A percentile compares a stretch with the other conserved stretches of the same genome.
phyloP scores from a whole-genome alignment of 2,888 invertebrate species.

The Nineta flava region DNA sequence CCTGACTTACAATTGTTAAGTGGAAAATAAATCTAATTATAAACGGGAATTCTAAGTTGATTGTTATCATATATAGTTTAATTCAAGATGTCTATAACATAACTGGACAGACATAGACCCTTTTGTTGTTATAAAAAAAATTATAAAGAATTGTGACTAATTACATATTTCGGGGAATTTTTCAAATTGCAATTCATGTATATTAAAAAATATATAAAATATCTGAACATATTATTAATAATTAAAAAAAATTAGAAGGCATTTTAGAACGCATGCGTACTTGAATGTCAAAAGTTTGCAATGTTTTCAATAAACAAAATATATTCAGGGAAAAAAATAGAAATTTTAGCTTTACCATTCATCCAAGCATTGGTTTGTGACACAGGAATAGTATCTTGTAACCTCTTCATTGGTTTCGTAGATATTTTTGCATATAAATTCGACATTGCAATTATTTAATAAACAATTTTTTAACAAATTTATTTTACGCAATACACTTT shows the following conservation, averaged over 20 bases:
- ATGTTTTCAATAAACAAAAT: too few species aligned
- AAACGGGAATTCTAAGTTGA: too few species aligned
- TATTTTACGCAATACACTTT: conserved; percentile 10
- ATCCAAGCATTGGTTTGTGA: conserved; percentile 75
- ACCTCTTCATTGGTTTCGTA: conserved; percentile 57
- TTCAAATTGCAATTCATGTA: too few species aligned
- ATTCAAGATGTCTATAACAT: too few species aligned
- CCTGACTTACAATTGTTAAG: too few species aligned
- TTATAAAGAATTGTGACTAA: too few species aligned
- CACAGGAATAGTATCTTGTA: conserved; percentile 61
- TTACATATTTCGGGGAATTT: too few species aligned
- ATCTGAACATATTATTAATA: neutral
- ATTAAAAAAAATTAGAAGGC: neutral
- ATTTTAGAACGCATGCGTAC: neutral
- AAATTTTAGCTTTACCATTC: conserved; percentile 45
- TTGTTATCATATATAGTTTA: too few species aligned
- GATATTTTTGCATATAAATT: conserved; percentile 62
- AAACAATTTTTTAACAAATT: conserved; percentile 1
- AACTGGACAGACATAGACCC: too few species aligned
- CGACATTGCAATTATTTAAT: conserved; percentile 44
- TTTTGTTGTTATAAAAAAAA: too few species aligned
- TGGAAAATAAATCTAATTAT: too few species aligned
- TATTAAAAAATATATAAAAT: too few species aligned
- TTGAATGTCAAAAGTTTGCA: neutral
- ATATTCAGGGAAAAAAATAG: neutral